phyloP scores from a whole-genome alignment of 2,888 invertebrate genomes.

The Thyatira batis region DNA sequence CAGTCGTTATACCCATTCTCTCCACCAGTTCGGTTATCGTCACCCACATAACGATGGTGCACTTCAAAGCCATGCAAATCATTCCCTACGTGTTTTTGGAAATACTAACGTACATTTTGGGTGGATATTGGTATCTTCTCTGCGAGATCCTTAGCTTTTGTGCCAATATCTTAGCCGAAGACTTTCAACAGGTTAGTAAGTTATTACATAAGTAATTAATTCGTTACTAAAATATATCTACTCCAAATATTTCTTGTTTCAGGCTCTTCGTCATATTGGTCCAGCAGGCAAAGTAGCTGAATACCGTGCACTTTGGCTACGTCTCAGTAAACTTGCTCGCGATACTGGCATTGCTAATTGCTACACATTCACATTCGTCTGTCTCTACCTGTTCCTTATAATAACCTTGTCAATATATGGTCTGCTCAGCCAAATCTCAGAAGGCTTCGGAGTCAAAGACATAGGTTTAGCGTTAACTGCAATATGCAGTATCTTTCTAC shows the following conservation, averaged over 20 bases:
- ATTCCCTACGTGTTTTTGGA: slow-evolving; percentile 87
- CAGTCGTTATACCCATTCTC: slow-evolving; percentile 82
- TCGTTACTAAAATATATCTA: not conserved
- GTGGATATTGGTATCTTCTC: slow-evolving; percentile 87
- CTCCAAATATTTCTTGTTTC: slow-evolving; percentile 19
- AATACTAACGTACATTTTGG: slow-evolving; percentile 85
- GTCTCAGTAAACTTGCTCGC: slow-evolving; percentile 85
- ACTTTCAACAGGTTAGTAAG: slow-evolving; percentile 83
- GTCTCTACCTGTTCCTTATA: slow-evolving; percentile 86
- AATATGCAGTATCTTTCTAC: slow-evolving; percentile 83
- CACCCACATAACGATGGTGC: slow-evolving; percentile 87
- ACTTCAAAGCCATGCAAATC: slow-evolving; percentile 84
- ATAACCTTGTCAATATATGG: slow-evolving; percentile 90
- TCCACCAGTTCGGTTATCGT: slow-evolving; percentile 85
- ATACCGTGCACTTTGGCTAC: slow-evolving; percentile 87
- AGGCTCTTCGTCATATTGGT: slow-evolving; percentile 86
- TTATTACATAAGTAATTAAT: no score
- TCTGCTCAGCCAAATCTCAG: slow-evolving; percentile 87
- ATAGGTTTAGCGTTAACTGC: slow-evolving; percentile 87
- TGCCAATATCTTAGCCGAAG: slow-evolving; percentile 85
- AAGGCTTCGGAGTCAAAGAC: slow-evolving; percentile 87
- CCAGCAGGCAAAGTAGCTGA: slow-evolving; percentile 87
- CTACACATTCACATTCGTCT: slow-evolving; percentile 86
- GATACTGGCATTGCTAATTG: slow-evolving; percentile 86
- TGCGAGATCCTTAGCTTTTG: slow-evolving; percentile 85